Base-by-base conservation (phyloP, 2,113 vertebrate genomes). In the Ceyx cyanopectus region DNA sequence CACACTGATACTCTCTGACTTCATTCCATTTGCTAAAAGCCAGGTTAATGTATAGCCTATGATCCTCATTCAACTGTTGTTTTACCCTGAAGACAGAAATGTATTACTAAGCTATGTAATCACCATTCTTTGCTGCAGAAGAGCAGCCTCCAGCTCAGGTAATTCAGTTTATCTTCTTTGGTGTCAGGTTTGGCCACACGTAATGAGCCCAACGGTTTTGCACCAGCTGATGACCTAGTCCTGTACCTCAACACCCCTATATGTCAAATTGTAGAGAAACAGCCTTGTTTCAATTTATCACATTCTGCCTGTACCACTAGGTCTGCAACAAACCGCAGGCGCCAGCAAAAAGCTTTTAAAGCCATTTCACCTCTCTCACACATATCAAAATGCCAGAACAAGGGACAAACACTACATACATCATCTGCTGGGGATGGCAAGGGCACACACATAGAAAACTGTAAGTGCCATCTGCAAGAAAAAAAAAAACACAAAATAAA, bases 311-410 rank as follows among this genome's bases (percentile, higher is more conserved):
- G 58, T 84, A 63, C 81, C 56, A 70, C 61, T 73, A 66, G 58
- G 40, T 91, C 89, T 91, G 95, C 87, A 96, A 77, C 86, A 95
- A 97, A 95, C 95, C 63, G 5, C 84, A 96, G 80, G 89, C 76
- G 91, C 96, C 96, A 96, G 85, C 88, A 92, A 46, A 85, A 97
- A 94, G 85, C 81, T 96, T 95, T 96, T 92, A 93, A 95, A 97
- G 92, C 77, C 80, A 89, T 96, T 96, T 96, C 94, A 80, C 90
- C 93, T 96, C 94, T 95, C 93, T 96, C 91, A 92, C 89, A 91
- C 92, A 87, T 73, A 95, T 87, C 92, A 83, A 97, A 95, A 91
- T 94, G 96, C 91, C 96, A 92, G 87, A 95, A 84, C 41, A 92
- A 97, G 90, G 90, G 96, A 92, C 90, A 97, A 96, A 91, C 61